Conservation (phyloP, 2,797 vertebrate genomes). For the Halcyon badia region DNA sequence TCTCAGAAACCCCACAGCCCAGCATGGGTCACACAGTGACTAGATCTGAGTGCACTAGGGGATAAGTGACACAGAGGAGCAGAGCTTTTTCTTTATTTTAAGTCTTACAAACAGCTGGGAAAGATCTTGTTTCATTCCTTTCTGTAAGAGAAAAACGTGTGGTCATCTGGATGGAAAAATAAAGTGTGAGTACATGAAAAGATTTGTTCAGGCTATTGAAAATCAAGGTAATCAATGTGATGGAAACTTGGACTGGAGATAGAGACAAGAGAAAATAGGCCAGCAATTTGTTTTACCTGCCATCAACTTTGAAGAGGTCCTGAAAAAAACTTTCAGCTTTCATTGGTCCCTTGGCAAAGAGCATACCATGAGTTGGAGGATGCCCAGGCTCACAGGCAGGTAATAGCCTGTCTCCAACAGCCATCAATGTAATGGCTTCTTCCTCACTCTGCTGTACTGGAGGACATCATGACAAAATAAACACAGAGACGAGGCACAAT, state of each 20-base stretch:
- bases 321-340: not conserved
- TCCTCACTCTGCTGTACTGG: not conserved
- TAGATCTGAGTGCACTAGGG: too few species aligned
- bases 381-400: not conserved
- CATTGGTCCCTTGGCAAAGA: not conserved
- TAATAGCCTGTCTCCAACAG: not conserved
- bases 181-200: not conserved
- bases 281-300: not conserved
- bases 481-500: rapidly evolving
- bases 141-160: not conserved
- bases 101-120: not conserved
- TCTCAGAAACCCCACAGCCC: not conserved
- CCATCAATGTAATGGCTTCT: not conserved
- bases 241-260: not conserved
- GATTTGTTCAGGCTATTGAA: not conserved
- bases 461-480: not conserved
- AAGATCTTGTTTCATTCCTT: not conserved
- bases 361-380: not conserved
- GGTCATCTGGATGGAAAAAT: not conserved
- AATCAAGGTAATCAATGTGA: not conserved
- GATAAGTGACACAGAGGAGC: not conserved
- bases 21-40: not conserved
- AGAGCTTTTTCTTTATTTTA: not conserved
- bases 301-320: not conserved
- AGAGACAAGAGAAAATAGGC: not conserved